Base-by-base conservation (phyloP, 37 sponge, comb jelly and placozoan species). In the Lycopodina hypogea region DNA sequence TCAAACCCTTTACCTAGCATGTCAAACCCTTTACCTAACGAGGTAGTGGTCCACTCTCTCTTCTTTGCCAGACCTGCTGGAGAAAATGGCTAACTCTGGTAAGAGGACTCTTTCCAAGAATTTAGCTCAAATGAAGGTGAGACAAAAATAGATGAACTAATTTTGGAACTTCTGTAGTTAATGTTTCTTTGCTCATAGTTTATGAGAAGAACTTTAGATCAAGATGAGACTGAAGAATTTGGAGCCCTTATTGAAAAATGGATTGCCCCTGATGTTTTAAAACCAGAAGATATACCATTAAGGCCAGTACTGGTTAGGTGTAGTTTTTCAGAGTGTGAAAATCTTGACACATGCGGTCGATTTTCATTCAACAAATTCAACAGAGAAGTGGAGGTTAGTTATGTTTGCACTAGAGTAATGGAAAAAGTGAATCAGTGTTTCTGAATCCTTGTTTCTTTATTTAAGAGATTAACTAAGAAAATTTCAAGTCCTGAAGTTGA, bases 301-400 rank as follows among this genome's bases (percentile, higher is more conserved):
- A 36, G 26, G n/a, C 29, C 3, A 22, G n/a, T 59, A 30, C 36
- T 66, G 50, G 50, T 64, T 22, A 56, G 75, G 17, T 65, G 34
- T 28, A 81, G 87, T 45, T 78, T 83, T 84, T 79, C 75, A 0
- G 69, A 81, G 6, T 92, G 81, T 78, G 75, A 80, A 36, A 81
- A 76, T 19, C 75, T 88, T 9, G 81, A 85, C 51, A 72, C 26
- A 59, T 75, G 87, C 55, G 93, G 93, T 58, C 70, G 93, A 34
- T 83, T 84, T 38, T 92, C 93, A 28, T 92, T 48, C 74, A 87
- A 92, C 51, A 71, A 66, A 3, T 92, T 81, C 72, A 92, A 92
- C 78, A 83, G 71, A 36, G 93, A 92, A 67, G 57, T 92, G 17
- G 93, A 92, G 81, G 88, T 91, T 15, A 29, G 84, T 30, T 33